A percentile compares a stretch with the other conserved stretches of the same genome.
Conservation (phyloP, 92 coral and sea anemone genomes). For the Actinernus sp. region DNA sequence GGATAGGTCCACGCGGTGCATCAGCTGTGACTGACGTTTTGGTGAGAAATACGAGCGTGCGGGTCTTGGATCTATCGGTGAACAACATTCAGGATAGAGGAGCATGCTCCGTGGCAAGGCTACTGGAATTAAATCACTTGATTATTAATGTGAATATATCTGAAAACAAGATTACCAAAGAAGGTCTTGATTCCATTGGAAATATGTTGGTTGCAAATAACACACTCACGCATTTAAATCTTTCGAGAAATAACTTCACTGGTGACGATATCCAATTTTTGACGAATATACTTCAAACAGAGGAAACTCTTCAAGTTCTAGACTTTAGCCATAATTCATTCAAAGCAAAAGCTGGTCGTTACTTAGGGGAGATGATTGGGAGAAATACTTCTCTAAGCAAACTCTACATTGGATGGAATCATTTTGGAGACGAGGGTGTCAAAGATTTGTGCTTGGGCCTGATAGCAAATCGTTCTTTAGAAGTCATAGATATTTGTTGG, state of each 20-base stretch:
- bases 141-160: constrained; percentile 71
- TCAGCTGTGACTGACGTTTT: constrained; percentile 78
- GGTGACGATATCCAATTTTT: constrained; percentile 72
- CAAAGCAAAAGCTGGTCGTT: constrained; percentile 55
- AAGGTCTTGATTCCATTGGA: constrained; percentile 75
- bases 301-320: constrained; percentile 61
- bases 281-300: constrained; percentile 70
- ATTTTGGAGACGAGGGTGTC: constrained; percentile 80
- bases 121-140: constrained; percentile 64
- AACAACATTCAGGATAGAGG: constrained; percentile 87
- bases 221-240: constrained; percentile 51
- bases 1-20: constrained; percentile 88
- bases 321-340: constrained; percentile 80
- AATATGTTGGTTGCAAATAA: constrained; percentile 77
- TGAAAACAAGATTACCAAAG: constrained; percentile 79
- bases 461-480: constrained; percentile 56
- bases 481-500: constrained; percentile 79
- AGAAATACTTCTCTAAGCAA: constrained; percentile 56
- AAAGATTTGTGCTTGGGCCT: constrained; percentile 58
- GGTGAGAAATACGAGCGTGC: constrained; percentile 76
- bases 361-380: constrained; percentile 70
- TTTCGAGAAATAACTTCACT: constrained; percentile 78
- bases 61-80: constrained; percentile 80
- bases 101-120: constrained; percentile 65
- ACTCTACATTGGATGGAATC: constrained; percentile 83